Conservation (phyloP, 1,140 invertebrate genomes). For the Tribolium madens region DNA sequence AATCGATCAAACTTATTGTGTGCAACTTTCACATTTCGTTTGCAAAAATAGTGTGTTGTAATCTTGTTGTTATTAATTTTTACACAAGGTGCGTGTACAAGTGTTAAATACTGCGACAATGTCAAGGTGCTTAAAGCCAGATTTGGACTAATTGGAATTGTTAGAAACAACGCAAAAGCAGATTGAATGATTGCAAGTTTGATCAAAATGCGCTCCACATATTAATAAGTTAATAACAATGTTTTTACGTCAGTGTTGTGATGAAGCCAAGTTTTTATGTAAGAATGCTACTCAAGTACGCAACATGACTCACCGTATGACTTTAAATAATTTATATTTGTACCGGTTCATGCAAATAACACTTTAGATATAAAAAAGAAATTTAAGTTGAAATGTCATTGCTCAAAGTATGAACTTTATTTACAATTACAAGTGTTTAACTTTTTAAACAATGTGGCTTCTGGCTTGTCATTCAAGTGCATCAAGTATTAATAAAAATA, state of each 20-base stretch:
- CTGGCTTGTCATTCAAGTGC: too few species aligned
- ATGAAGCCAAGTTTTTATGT: background rate
- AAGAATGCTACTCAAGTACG: background rate
- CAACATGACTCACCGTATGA: background rate
- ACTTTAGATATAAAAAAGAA: background rate
- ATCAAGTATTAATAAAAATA: too few species aligned
- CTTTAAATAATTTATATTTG: background rate
- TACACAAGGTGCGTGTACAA: conserved; percentile 10
- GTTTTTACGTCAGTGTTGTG: background rate
- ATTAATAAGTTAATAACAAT: background rate
- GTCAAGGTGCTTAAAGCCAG: background rate
- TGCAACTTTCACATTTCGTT: conserved; percentile 9
- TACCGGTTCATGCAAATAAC: background rate
- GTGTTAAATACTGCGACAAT: conserved; percentile 16
- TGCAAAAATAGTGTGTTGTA: conserved; percentile 16
- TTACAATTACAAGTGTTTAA: background rate
- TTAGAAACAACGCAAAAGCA: background rate
- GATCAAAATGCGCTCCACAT: background rate
- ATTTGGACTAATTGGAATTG: background rate
- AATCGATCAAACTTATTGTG: conserved; percentile 30
- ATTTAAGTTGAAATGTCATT: background rate
- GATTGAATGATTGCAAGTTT: background rate
- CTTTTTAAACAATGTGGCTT: too few species aligned
- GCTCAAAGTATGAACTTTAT: background rate
- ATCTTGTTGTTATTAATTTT: conserved; percentile 9